phyloP scores from a whole-genome alignment of 1,140 invertebrate species.

The Papilio xuthus region DNA sequence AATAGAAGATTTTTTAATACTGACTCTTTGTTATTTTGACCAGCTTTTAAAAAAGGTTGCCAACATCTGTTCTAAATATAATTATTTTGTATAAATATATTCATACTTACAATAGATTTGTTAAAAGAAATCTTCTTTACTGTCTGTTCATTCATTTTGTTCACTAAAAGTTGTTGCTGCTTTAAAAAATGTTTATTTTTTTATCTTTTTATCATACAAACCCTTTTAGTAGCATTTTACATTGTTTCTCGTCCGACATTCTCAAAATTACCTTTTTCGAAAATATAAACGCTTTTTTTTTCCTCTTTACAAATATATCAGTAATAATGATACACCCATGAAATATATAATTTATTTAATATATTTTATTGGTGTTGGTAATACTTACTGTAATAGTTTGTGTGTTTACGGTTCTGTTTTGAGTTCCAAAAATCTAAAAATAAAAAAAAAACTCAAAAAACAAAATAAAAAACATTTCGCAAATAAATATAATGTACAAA shows the following conservation, averaged over 20 bases:
- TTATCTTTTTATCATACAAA: not conserved
- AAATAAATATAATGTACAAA: not conserved
- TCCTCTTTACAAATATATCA: too few relatives aligned
- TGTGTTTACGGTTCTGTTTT: not conserved
- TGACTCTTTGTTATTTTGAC: not conserved
- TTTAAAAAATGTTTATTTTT: not conserved
- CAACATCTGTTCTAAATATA: not conserved
- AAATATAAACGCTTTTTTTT: too few relatives aligned
- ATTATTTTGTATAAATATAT: not conserved
- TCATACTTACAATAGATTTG: slow-evolving; percentile 72
- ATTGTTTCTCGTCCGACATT: not conserved
- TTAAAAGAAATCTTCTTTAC: slow-evolving; percentile 76
- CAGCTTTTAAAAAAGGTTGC: not conserved
- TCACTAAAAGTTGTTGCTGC: not conserved
- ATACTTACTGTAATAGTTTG: not conserved
- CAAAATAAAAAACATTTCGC: not conserved
- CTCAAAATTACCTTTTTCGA: not conserved
- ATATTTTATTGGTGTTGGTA: not conserved
- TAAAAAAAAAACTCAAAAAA: not conserved
- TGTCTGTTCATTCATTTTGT: slow-evolving; percentile 68
- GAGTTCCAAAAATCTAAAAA: not conserved
- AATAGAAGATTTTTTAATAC: not conserved
- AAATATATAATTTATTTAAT: not conserved
- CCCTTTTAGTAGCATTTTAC: not conserved
- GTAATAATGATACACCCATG: not conserved